These are phyloP conservation scores for Typhlichthys eigenmanni DNA, from an alignment of 2,797 vertebrate genomes.

Conservation along the genomic window DNA sequence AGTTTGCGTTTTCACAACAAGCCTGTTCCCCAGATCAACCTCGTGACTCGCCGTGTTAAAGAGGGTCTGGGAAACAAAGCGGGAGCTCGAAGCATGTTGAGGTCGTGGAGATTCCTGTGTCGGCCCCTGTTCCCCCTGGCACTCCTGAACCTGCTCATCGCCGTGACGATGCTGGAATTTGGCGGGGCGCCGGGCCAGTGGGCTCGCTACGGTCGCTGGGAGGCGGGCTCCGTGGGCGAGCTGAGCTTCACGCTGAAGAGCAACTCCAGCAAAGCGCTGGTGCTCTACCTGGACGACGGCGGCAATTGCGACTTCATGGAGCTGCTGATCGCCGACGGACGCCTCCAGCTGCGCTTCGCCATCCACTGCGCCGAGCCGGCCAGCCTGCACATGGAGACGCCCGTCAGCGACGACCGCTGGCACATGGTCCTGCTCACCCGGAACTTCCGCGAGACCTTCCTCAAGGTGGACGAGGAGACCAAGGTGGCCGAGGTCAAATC, in stretches of 20 bases:
- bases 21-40: constrained; percentile 1
- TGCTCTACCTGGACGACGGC: constrained; percentile 93
- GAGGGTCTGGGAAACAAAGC: constrained; percentile 11
- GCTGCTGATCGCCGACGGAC: constrained; percentile 84
- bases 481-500: constrained; percentile 88
- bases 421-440: constrained; percentile 91
- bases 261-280: constrained; percentile 85
- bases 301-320: constrained; percentile 97
- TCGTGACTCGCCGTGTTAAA: not conserved
- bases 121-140: constrained; percentile 71
- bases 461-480: constrained; percentile 89
- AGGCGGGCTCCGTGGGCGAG: constrained; percentile 83
- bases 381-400: constrained; percentile 81
- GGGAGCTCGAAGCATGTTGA: constrained; percentile 61
- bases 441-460: constrained; percentile 84
- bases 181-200: constrained; percentile 90
- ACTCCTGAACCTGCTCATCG: constrained; percentile 63
- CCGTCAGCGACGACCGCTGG: constrained; percentile 89
- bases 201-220: constrained; percentile 92
- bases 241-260: constrained; percentile 92
- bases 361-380: constrained; percentile 93
- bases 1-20: constrained; percentile 19
- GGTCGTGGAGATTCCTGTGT: constrained; percentile 56
- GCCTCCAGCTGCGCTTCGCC: constrained; percentile 88
- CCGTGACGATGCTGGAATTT: constrained; percentile 81